phyloP scores from a whole-genome alignment of 2,113 vertebrate genomes.

The Pterocles burchelli region DNA sequence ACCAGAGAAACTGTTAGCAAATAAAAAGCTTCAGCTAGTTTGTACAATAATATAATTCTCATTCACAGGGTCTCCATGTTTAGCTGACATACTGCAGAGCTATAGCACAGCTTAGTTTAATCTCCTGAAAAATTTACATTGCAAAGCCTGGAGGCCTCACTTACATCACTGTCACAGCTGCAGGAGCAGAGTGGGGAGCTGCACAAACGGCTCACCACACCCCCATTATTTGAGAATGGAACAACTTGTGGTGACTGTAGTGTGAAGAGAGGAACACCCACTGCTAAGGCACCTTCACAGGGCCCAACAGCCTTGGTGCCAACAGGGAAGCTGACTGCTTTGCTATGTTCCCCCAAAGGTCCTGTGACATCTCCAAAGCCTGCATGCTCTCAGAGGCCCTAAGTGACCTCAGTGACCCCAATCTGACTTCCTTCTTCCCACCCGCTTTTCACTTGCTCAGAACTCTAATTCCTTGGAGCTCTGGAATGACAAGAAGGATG shows the following conservation, averaged over 20 bases:
- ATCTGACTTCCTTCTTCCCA: neutral
- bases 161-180: neutral
- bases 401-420: neutral
- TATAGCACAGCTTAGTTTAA: neutral
- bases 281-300: neutral
- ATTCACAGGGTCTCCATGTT: neutral
- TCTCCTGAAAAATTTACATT: neutral
- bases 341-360: neutral
- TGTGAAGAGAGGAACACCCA: neutral
- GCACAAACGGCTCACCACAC: neutral
- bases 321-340: neutral
- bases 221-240: neutral
- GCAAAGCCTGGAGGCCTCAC: neutral
- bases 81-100: neutral
- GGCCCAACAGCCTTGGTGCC: neutral
- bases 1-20: neutral
- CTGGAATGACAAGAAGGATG: neutral
- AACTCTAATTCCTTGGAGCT: neutral
- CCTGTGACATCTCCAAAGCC: neutral
- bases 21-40: neutral
- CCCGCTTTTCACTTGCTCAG: neutral
- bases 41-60: neutral
- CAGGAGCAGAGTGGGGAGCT: neutral
- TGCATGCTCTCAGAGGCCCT: neutral
- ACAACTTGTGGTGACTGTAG: neutral